A percentile compares a stretch with the other conserved stretches of the same genome.
Evolutionary conservation across 2,113 vertebrate species (phyloP).

Genomic region (Phaethon lepturus): DNA sequence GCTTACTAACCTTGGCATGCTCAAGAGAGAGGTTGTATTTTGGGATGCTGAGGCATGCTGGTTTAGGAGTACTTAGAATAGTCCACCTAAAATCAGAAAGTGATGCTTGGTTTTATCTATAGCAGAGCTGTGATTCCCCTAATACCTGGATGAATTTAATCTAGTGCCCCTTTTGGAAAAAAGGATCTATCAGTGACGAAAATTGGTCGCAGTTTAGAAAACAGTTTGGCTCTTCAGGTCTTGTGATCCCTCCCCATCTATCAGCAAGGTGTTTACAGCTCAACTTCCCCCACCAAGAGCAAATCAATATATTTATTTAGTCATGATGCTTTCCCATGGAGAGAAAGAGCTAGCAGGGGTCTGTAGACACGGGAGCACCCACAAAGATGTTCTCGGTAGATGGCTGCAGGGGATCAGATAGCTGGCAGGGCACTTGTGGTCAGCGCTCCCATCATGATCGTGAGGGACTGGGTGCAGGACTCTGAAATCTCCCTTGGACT

Average conservation of each 20-base stretch:
- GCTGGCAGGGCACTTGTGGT: background rate
- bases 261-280: background rate
- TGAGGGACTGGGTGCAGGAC: background rate
- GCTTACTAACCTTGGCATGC: background rate
- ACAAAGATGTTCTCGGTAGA: background rate
- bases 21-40: background rate
- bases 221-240: background rate
- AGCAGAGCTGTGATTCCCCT: slow-evolving; percentile 6
- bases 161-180: background rate
- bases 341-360: background rate
- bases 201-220: background rate
- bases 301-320: background rate
- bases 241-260: background rate
- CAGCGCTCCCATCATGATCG: background rate
- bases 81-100: slow-evolving; percentile 14
- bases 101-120: slow-evolving; percentile 11
- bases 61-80: slow-evolving; percentile 1
- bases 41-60: background rate
- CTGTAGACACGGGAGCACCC: background rate
- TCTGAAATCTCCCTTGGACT: background rate
- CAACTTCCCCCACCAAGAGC: background rate
- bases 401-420: background rate
- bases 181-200: background rate
- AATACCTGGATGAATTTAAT: slow-evolving; percentile 9
- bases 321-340: background rate